Base-by-base conservation (phyloP, 2,888 invertebrate genomes). In the Resseliella maxima region DNA sequence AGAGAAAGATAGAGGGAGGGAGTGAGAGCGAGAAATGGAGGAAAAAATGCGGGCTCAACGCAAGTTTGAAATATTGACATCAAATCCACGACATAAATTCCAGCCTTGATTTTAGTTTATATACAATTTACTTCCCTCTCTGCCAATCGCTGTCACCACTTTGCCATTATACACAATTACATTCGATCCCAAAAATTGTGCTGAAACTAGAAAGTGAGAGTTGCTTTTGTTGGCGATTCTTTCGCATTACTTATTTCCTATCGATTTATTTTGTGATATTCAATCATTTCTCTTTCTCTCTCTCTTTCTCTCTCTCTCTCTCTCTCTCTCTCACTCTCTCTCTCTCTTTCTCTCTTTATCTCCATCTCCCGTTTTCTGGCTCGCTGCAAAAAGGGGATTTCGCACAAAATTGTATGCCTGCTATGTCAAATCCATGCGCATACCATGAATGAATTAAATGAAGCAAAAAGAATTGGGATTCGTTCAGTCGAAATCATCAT, bases 401-500 rank as follows among this genome's bases (percentile, higher is more conserved):
- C 1, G 59, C 35, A 72, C 72, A 31, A n/a, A n/a, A 1, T 72
- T 27, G 18, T 31, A 21, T 31, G 72, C 31, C 31, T 72, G 15
- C 72, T 31, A 72, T 72, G 31, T 72, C 72, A 72, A 72, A 21
- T 72, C 12, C 72, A 72, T 59, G 59, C 5, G 59, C 59, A 59
- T 8, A 41, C 59, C 5, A 72, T 72, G 72, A 72, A 72, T 72
- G 72, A 72, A 72, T 72, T 72, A 72, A 72, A 72, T 72, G 72
- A 72, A 72, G 72, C 72, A 72, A 31, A 72, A 72, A 15, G 72
- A 72, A 31, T 72, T 15, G 72, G 31, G 72, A 72, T 72, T 72
- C 72, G 72, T 72, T 72, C 72, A 72, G 31, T 31, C 31, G 72
- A 72, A 72, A 72, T 72, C 72, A 72, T 72, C 72, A 31, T 72